Conservation (phyloP, 2,888 invertebrate species). For the Palloptera scutellata region DNA sequence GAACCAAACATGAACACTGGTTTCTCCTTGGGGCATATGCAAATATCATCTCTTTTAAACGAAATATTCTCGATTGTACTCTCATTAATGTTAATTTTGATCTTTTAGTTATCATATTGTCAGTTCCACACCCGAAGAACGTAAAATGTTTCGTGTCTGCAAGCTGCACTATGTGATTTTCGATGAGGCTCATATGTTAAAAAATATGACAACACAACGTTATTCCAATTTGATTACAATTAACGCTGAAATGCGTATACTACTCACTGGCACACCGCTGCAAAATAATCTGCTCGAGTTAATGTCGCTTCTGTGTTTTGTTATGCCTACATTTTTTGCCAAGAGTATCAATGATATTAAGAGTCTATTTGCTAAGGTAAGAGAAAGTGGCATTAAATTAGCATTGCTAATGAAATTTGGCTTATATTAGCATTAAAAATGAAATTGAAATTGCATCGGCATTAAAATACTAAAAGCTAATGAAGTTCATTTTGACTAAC, state of each 20-base stretch:
- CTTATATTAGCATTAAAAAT: not conserved
- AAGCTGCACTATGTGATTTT: constrained; percentile 92
- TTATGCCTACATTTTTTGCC: constrained; percentile 94
- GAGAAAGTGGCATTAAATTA: constrained; percentile 57
- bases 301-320: constrained; percentile 94
- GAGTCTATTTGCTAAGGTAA: constrained; percentile 83
- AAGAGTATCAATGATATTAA: constrained; percentile 88
- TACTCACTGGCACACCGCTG: constrained; percentile 94
- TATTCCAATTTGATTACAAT: constrained; percentile 89
- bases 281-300: constrained; percentile 96
- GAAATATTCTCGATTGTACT: not conserved
- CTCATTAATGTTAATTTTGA: constrained; percentile 18
- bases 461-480: too few species aligned
- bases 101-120: constrained; percentile 63
- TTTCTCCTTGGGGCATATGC: not conserved
- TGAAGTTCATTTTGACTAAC: too few species aligned
- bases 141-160: constrained; percentile 89
- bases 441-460: too few species aligned
- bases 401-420: not conserved
- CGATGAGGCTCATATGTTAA: constrained; percentile 98
- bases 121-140: constrained; percentile 84
- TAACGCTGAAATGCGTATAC: constrained; percentile 84
- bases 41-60: not conserved
- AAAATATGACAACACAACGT: constrained; percentile 94
- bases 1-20: too few species aligned